A percentile compares a stretch with the other conserved stretches of the same genome.
phyloP scores from a whole-genome alignment of 2,113 vertebrate species.

The Argyrosomus japonicus region DNA sequence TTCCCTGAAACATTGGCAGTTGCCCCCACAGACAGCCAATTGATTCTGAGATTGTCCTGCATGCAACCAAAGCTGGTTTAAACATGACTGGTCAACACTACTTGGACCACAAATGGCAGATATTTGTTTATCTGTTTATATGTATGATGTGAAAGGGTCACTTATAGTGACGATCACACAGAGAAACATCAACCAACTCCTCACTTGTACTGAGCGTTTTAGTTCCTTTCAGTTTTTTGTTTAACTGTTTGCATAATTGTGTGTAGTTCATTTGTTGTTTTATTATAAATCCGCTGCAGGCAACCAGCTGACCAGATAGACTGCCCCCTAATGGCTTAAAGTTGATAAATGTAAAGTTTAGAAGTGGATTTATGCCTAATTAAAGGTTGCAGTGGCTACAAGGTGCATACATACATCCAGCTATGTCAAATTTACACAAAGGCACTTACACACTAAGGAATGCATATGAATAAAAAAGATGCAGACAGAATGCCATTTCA shows the following conservation, averaged over 20 bases:
- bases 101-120: too few species aligned
- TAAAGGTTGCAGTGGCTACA: background rate
- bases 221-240: background rate
- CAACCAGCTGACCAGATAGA: background rate
- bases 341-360: background rate
- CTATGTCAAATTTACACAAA: conserved; percentile 8
- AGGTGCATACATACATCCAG: too few species aligned
- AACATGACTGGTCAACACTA: too few species aligned
- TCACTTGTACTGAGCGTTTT: background rate
- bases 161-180: background rate
- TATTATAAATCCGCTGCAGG: background rate
- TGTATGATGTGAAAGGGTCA: too few species aligned
- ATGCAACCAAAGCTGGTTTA: too few species aligned
- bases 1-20: too few species aligned
- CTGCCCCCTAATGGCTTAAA: background rate
- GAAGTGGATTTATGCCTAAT: background rate
- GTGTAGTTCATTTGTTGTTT: background rate
- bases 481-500: conserved; percentile 25
- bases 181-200: background rate
- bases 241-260: background rate
- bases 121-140: too few species aligned
- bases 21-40: too few species aligned
- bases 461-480: background rate
- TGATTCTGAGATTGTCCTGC: too few species aligned
- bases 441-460: background rate